Conservation (phyloP, 1,140 invertebrate species). For the Coenobita brevimanus region DNA sequence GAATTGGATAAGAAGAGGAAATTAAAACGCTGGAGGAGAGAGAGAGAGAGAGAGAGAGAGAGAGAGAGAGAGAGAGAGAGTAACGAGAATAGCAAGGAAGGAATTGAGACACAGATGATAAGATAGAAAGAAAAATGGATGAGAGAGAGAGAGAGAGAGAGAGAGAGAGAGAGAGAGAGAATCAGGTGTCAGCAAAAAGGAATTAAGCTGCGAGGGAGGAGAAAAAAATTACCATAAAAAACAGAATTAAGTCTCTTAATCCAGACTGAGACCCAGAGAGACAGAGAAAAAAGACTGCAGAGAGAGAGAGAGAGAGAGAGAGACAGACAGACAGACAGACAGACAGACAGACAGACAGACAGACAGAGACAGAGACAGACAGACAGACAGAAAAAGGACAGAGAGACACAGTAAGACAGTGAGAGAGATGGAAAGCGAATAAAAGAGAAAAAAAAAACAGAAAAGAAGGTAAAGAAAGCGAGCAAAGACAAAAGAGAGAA, state of each 20-base stretch:
- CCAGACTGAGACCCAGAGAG: neutral
- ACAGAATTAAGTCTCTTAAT: neutral
- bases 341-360: slow-evolving; percentile 8
- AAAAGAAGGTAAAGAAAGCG: neutral
- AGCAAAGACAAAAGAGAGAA: neutral
- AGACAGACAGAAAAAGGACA: neutral
- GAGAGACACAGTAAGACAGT: neutral
- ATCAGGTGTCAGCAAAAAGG: too few species aligned
- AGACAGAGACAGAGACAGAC: slow-evolving; percentile 6
- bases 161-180: neutral
- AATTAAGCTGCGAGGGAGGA: neutral
- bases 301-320: slow-evolving; percentile 19
- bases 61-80: too few species aligned
- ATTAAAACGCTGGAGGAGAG: neutral
- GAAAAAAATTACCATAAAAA: neutral
- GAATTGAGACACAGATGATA: neutral
- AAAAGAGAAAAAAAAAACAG: neutral
- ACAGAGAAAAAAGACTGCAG: neutral
- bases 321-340: slow-evolving; percentile 6
- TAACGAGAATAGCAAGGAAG: neutral
- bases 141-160: neutral
- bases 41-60: neutral
- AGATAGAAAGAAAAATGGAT: neutral
- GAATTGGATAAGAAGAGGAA: neutral
- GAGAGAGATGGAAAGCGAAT: neutral